Evolutionary conservation across 2,888 invertebrate species (phyloP), one percentile per base, ranked within the genome.

Genomic region (Allacma fusca): DNA sequence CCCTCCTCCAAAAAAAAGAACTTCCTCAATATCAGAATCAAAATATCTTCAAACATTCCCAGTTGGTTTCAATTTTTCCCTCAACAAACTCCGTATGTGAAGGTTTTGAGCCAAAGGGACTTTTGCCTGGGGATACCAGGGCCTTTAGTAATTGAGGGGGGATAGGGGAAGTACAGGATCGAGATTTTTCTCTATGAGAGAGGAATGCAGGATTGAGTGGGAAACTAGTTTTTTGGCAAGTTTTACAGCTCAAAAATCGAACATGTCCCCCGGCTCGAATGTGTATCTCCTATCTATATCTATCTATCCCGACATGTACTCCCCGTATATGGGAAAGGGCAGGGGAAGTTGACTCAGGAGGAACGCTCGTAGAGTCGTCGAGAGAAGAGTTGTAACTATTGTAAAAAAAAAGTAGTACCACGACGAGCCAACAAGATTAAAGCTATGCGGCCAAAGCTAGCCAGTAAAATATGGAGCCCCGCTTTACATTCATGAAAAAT

Each of bases 181-280:
- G 21, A 62, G 62, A 62, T 62, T 24, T 62, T 23, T 62, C 26
- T 67, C 1, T 28, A 67, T 67, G 67, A n/a, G 16, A 12, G 21
- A 34, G 34, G 68, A 7, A 57, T 19, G n/a, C 57, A 57, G 57
- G 23, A 57, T 23, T 57, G 57, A 57, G 57, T 19, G 23, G 57
- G 57, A 57, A 23, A 23, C n/a, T 21, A 23, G 62, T 62, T 62
- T 72, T 72, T 72, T 72, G 72, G 72, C 72, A 72, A 72, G 28
- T 72, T 72, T 72, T 44, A 71, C 71, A 71, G 71, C 71, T 71
- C 34, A 72, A 72, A 62, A 72, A 72, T 72, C 72, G 72, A 72
- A 72, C 62, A 40, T 62, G 72, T 72, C 72, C 62, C 72, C 72
- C 70, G 70, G 70, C 70, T 70, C 70, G 40, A 59, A 7, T 23